Percentiles rank a stretch among this genome's conserved stretches.
Conservation (phyloP, 2,113 vertebrate genomes). For the Corythaixoides concolor region DNA sequence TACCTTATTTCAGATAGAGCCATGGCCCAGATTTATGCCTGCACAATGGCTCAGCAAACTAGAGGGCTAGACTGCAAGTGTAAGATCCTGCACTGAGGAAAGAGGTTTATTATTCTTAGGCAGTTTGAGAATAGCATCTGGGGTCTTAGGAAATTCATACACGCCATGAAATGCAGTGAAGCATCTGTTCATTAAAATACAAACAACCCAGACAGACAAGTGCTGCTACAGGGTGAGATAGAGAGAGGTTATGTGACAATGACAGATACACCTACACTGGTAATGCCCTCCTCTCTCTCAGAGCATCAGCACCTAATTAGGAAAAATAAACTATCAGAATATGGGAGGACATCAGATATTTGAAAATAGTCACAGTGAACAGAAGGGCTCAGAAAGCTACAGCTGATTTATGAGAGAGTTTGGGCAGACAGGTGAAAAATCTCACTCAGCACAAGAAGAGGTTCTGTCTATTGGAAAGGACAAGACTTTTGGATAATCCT, state of each 20-base stretch:
- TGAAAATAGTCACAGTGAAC: background rate
- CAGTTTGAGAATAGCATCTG: slow-evolving; percentile 30
- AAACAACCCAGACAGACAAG: background rate
- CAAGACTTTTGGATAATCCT: background rate
- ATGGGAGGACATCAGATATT: background rate
- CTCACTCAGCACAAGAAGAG: background rate
- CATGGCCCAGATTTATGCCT: slow-evolving; percentile 51
- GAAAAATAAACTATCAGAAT: background rate
- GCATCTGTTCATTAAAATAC: slow-evolving; percentile 31
- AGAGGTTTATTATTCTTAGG: slow-evolving; percentile 30
- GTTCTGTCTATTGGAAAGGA: background rate
- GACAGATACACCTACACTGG: background rate
- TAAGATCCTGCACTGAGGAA: slow-evolving; percentile 8
- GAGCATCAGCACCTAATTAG: background rate
- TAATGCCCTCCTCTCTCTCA: background rate
- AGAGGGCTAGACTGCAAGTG: background rate
- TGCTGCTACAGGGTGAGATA: background rate
- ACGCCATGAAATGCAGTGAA: background rate
- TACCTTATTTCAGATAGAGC: slow-evolving; percentile 60
- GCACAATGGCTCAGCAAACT: slow-evolving; percentile 55
- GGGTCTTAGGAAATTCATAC: slow-evolving; percentile 8
- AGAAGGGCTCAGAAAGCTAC: background rate
- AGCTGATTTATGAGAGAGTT: background rate
- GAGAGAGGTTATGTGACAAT: background rate
- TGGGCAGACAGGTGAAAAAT: background rate